Base-by-base conservation (phyloP, 2,888 invertebrate species). In the Eurytoma californica region DNA sequence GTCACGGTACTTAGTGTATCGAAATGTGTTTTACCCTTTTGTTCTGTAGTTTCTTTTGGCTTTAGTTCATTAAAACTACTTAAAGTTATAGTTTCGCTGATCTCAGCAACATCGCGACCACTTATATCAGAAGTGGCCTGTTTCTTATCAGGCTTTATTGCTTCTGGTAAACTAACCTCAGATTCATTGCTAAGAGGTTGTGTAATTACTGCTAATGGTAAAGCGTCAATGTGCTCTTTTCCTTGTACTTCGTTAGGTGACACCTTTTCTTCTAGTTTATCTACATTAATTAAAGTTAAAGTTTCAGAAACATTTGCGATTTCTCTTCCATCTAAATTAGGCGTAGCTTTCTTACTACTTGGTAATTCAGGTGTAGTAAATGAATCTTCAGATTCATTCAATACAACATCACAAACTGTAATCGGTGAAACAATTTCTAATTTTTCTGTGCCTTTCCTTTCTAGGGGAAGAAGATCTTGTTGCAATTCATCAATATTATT, bases 141-240 rank as follows among this genome's bases (percentile, higher is more conserved):
- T 78, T 84, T 85, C 51, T 77, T 72, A 9, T n/a, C 70, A 1
- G 84, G 84, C 61, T 83, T 75, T 72, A 83, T 75, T 16, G 65
- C 65, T 49, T 82, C 74, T 74, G 67, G 82, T 69, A 24, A 81
- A 76, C 82, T 82, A 0, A 83, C 84, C 28, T 92, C 91, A 16
- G 85, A 86, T 84, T 92, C 91, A n/a, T 86, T 87, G 13, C 86
- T 82, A 9, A 88, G 86, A n/a, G 87, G 87, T 83, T 90, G 88
- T 7, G 16, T 60, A 24, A n/a, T 78, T 51, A 55, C n/a, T 18
- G 83, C 68, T 24, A 69, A 51, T 39, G 55, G 77, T 69, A 86
- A 83, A 14, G 80, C 82, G 49, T 86, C 84, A 3, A 84, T 69
- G 4, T 75, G 60, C 61, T 83, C n/a, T 67, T 77, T 82, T 28